Evolutionary conservation across 2,113 vertebrate genomes (phyloP), one percentile per base, ranked within the genome.

Genomic region (Penelope pileata): DNA sequence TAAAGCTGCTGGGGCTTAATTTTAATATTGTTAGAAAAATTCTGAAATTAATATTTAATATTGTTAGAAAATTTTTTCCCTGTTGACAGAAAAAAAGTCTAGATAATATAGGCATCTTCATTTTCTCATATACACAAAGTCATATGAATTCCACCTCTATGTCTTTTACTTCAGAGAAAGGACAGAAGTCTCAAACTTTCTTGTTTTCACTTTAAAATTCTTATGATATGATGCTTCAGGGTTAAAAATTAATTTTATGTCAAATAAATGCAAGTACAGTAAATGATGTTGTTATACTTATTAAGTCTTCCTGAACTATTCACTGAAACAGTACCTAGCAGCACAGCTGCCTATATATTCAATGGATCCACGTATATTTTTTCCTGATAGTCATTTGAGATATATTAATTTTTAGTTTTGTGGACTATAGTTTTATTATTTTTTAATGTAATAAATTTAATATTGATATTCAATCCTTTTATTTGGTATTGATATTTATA

Each of bases 161-260:
- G 64, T 74, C 79, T 96, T 97, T 96, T 97, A 86, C 85, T 97
- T 96, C 85, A 94, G 85, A 96, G 83, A 80, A 85, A 79, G 29
- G 7, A 62, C 14, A 56, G 80, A 94, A 90, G 63, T 96, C 84
- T 95, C 72, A 88, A 81, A 91, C 53, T n/a, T 92, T 88, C 45
- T 81, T 87, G 91, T 95, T 95, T 96, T 81, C 64, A 91, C 82
- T 91, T 97, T 92, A 43, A 69, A 96, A 92, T 94, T 90, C 77
- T 97, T 94, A 95, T 72, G 27, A 92, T 75, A 40, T 93, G 73
- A 90, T 90, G 73, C 62, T 95, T 94, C 64, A 95, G 79, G 89
- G 88, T 85, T 94, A 94, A 93, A 88, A 93, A 80, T 93, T 91
- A 83, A 63, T 91, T 96, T 93, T 63, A 45, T 88, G 22, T 81